phyloP scores from a whole-genome alignment of 2,888 invertebrate genomes.

The Drosophila siamana region DNA sequence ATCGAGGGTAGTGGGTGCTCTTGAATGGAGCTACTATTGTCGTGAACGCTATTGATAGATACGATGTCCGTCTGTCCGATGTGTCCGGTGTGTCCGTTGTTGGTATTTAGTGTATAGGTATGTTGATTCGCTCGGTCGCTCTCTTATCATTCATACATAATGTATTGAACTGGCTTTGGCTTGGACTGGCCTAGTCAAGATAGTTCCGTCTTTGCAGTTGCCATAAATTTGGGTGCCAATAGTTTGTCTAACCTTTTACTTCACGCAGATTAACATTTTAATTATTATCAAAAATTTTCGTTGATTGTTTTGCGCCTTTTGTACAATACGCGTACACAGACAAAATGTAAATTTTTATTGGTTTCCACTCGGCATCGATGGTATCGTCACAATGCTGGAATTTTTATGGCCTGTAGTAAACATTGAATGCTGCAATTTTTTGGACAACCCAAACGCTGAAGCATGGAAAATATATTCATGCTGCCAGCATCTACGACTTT shows the following conservation, averaged over 20 bases:
- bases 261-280: constrained; percentile 80
- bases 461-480: constrained; percentile 27
- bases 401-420: constrained; percentile 61
- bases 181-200: constrained; percentile 44
- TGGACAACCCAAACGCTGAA: constrained; percentile 9
- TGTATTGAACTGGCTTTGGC: constrained; percentile 56
- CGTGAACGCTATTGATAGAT: constrained; percentile 25
- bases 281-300: constrained; percentile 73
- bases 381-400: constrained; percentile 54
- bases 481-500: constrained; percentile 4
- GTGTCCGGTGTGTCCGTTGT: constrained; percentile 58
- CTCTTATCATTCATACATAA: constrained; percentile 77
- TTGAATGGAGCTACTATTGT: constrained; percentile 67
- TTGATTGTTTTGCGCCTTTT: constrained; percentile 62
- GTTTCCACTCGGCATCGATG: constrained; percentile 58
- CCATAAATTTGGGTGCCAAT: constrained; percentile 77
- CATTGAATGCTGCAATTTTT: constrained; percentile 54
- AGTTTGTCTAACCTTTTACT: constrained; percentile 83
- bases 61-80: constrained; percentile 4
- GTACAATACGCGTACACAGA: constrained; percentile 33
- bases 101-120: constrained; percentile 35
- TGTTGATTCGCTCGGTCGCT: constrained; percentile 23
- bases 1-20: constrained; percentile 77
- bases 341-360: constrained; percentile 65
- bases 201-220: constrained; percentile 77